These are phyloP conservation scores for Philonicus albiceps DNA, from an alignment of 2,888 invertebrate species.

Conservation along the genomic window DNA sequence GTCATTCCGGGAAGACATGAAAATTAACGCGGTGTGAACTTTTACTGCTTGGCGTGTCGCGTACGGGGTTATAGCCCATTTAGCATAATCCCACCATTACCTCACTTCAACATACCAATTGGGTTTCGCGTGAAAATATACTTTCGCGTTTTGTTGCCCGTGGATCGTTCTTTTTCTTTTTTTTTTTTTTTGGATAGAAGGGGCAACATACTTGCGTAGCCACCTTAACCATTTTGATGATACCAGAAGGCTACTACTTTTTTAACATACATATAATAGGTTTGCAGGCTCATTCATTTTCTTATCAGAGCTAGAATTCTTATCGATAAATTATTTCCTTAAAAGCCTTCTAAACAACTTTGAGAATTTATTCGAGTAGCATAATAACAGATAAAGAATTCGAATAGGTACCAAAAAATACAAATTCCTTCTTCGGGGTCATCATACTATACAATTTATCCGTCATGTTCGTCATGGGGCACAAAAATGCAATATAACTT, in stretches of 20 bases:
- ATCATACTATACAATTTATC: too few species aligned
- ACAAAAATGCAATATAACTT: too few species aligned
- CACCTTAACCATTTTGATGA: not conserved
- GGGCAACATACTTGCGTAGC: too few species aligned
- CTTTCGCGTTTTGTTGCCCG: not conserved
- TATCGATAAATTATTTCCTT: not conserved
- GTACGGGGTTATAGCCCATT: not conserved
- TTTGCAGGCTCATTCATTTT: not conserved
- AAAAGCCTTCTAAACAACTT: not conserved
- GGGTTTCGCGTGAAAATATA: not conserved
- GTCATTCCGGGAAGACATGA: slow-evolving; percentile 16
- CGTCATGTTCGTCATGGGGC: not conserved
- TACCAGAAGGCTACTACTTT: not conserved
- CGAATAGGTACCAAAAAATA: not conserved
- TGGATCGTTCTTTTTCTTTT: too few species aligned
- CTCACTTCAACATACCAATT: not conserved
- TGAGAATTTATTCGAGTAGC: too few species aligned
- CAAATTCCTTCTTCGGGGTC: too few species aligned
- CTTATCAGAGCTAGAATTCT: not conserved
- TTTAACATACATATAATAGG: not conserved
- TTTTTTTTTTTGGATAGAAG: too few species aligned
- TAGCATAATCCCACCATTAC: not conserved
- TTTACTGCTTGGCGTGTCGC: not conserved
- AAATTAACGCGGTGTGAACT: slow-evolving; percentile 14
- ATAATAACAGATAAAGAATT: not conserved